Percentiles rank a stretch among this genome's conserved stretches.
These are phyloP conservation scores for Scaptodrosophila latifasciaeformis DNA, from an alignment of 2,888 invertebrate genomes.

Conservation along the genomic window DNA sequence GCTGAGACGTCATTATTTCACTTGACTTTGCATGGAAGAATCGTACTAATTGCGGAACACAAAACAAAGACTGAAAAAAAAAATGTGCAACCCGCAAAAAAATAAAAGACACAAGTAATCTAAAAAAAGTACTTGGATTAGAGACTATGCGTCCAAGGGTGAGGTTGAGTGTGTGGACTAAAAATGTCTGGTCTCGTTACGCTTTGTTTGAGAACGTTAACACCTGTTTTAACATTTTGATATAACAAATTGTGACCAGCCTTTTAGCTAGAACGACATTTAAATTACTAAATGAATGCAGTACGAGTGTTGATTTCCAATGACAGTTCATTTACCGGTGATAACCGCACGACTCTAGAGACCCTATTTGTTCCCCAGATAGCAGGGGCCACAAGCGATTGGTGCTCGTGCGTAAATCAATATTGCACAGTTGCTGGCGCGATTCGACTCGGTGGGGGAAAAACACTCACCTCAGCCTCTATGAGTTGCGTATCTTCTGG, in stretches of 20 bases:
- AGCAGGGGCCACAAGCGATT: constrained; percentile 3
- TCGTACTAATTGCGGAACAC: no score
- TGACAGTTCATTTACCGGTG: neutral
- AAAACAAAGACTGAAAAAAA: no score
- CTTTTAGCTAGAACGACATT: constrained; percentile 20
- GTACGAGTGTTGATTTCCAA: neutral
- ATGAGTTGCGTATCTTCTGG: constrained; percentile 89
- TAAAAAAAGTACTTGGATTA: no score
- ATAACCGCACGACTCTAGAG: constrained; percentile 36
- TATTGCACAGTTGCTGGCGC: constrained; percentile 11
- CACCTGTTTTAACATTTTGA: constrained; percentile 12
- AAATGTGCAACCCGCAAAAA: no score
- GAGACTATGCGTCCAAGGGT: no score
- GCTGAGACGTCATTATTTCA: no score
- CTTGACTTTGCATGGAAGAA: no score
- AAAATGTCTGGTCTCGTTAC: no score
- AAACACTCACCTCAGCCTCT: constrained; percentile 81
- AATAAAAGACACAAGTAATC: no score
- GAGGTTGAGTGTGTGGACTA: no score
- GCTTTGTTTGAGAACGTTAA: no score
- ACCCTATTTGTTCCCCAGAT: constrained; percentile 34
- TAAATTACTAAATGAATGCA: constrained; percentile 21
- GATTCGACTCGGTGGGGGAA: neutral
- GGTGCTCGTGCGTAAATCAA: constrained; percentile 20
- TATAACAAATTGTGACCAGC: constrained; percentile 19